These are phyloP conservation scores for Netelia fuscicornis DNA, from an alignment of 2,888 invertebrate genomes.

Conservation along the genomic window DNA sequence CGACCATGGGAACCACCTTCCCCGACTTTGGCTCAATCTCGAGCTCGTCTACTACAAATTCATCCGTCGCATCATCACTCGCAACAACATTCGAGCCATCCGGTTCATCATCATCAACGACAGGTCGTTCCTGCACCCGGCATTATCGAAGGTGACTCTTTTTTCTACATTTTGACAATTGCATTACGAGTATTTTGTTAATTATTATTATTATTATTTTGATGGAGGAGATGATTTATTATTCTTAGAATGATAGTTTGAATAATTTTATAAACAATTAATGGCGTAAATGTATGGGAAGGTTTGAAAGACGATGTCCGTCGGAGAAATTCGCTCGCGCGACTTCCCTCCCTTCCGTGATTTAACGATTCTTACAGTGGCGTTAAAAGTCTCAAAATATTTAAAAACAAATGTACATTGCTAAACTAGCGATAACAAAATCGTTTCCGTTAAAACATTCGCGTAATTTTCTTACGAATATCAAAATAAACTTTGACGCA, in stretches of 20 bases:
- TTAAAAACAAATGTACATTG: too few relatives aligned
- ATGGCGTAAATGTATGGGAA: too few relatives aligned
- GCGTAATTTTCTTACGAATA: too few relatives aligned
- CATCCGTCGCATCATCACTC: slow-evolving; percentile 77
- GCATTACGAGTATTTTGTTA: neutral
- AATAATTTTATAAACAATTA: too few relatives aligned
- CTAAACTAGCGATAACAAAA: too few relatives aligned
- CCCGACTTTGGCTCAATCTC: slow-evolving; percentile 78
- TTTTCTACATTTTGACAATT: neutral
- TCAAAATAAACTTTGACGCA: neutral
- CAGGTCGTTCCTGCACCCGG: slow-evolving; percentile 78
- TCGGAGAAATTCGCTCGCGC: too few relatives aligned
- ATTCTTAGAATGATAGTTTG: too few relatives aligned
- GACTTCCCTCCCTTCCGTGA: too few relatives aligned
- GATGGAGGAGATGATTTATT: neutral
- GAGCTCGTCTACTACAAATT: slow-evolving; percentile 78
- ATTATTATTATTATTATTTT: neutral
- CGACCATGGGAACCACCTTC: slow-evolving; percentile 83
- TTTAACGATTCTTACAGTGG: too few relatives aligned
- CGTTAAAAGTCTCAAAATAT: too few relatives aligned
- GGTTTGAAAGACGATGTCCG: too few relatives aligned
- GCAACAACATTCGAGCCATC: slow-evolving; percentile 77
- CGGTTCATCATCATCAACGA: slow-evolving; percentile 79
- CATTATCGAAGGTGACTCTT: slow-evolving; percentile 77
- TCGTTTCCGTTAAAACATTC: too few relatives aligned